A percentile compares a stretch with the other conserved stretches of the same genome.
These are phyloP conservation scores for Acropternis orthonyx DNA, from an alignment of 2,797 vertebrate genomes.

Conservation along the genomic window DNA sequence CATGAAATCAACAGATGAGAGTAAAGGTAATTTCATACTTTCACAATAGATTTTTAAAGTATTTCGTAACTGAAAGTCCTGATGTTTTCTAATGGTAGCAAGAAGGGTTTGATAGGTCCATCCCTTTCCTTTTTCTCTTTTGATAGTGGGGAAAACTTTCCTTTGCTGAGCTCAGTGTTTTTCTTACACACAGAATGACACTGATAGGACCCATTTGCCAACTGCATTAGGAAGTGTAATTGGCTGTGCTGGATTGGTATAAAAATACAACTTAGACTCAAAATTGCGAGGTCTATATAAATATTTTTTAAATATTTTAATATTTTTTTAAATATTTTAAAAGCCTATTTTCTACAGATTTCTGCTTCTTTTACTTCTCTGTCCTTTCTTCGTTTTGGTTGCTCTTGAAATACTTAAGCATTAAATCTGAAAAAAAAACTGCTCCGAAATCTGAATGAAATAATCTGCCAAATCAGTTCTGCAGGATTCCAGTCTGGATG, in stretches of 20 bases:
- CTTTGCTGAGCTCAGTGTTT: neutral
- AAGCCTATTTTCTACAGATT: neutral
- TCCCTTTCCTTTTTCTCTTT: neutral
- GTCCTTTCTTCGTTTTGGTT: neutral
- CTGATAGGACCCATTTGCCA: neutral
- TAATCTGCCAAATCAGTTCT: neutral
- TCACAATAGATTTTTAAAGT: neutral
- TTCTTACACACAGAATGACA: neutral
- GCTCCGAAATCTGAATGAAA: neutral
- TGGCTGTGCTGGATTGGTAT: neutral
- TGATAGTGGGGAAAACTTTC: neutral
- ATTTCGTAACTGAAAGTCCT: neutral
- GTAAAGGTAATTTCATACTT: conserved; percentile 72
- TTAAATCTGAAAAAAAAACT: neutral
- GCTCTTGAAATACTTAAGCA: neutral
- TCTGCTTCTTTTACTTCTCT: neutral
- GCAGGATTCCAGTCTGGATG: neutral
- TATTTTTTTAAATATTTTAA: too few relatives aligned
- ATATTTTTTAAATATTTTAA: too few relatives aligned
- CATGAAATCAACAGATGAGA: conserved; percentile 72
- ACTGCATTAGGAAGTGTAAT: neutral
- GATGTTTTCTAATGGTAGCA: neutral
- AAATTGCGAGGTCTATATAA: too few relatives aligned
- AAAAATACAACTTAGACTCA: neutral
- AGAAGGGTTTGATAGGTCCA: neutral